Evolutionary conservation across 2,888 invertebrate species (phyloP).

Genomic region (Drosophila peninsularis): DNA sequence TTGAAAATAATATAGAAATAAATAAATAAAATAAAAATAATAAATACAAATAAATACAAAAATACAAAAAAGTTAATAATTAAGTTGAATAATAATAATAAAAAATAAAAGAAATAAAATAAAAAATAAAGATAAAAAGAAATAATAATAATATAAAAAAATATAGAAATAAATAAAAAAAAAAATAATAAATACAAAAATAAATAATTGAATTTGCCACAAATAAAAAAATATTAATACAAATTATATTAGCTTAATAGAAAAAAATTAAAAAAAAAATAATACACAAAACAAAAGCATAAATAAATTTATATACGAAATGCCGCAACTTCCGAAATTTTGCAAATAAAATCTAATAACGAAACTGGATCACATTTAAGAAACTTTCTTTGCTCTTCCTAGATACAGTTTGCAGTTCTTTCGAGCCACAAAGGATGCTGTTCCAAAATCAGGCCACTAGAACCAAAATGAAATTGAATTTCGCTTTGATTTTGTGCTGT

Average conservation of each 20-base stretch:
- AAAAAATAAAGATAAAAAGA: too few relatives aligned
- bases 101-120: too few relatives aligned
- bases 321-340: not conserved
- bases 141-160: too few relatives aligned
- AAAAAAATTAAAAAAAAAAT: not conserved
- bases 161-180: not conserved
- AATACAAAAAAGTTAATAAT: too few relatives aligned
- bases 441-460: not conserved
- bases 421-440: not conserved
- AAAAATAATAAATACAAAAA: not conserved
- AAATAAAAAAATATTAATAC: too few relatives aligned
- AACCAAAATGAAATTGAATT: not conserved
- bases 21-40: not conserved
- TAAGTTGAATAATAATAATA: too few relatives aligned
- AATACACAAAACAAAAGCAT: not conserved
- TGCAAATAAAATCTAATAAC: not conserved
- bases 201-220: too few relatives aligned
- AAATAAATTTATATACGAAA: not conserved
- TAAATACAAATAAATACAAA: too few relatives aligned
- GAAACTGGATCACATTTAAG: not conserved
- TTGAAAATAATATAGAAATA: not conserved
- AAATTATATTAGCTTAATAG: not conserved
- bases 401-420: not conserved
- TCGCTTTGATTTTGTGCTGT: conserved; percentile 10
- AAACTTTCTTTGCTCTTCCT: not conserved